phyloP scores from a whole-genome alignment of 2,797 vertebrate genomes.

The Gobio occitaniae region DNA sequence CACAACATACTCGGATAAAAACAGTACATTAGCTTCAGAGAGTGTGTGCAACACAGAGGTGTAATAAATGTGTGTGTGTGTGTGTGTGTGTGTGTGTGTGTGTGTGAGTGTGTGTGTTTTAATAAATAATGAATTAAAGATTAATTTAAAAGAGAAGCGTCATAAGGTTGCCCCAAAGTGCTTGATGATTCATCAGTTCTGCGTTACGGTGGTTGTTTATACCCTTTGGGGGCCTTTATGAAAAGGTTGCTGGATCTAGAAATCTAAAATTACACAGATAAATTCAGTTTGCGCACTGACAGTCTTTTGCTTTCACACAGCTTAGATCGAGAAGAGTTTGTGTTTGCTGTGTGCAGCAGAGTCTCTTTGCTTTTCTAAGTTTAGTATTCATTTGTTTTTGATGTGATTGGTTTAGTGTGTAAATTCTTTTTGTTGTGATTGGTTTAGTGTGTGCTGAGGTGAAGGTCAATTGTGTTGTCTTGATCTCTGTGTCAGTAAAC shows the following conservation, averaged over 20 bases:
- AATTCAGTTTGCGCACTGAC: slow-evolving; percentile 33
- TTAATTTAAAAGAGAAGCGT: slow-evolving; percentile 24
- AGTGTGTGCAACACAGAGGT: not conserved
- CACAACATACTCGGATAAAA: slow-evolving; percentile 22
- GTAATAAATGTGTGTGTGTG: not conserved
- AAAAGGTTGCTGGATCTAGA: slow-evolving; percentile 23
- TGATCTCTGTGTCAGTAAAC: slow-evolving; percentile 64
- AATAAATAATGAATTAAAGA: slow-evolving; percentile 33
- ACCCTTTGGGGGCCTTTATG: slow-evolving; percentile 37
- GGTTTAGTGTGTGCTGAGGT: slow-evolving; percentile 60
- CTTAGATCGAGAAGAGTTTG: slow-evolving; percentile 13
- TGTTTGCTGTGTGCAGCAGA: slow-evolving; percentile 6
- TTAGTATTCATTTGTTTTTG: slow-evolving; percentile 42
- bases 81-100: not conserved
- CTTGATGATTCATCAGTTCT: slow-evolving; percentile 40
- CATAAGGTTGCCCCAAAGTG: slow-evolving; percentile 20
- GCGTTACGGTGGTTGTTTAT: slow-evolving; percentile 28
- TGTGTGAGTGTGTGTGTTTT: not conserved
- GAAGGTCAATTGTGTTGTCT: slow-evolving; percentile 62
- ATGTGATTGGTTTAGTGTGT: slow-evolving; percentile 53
- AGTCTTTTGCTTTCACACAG: slow-evolving; percentile 4
- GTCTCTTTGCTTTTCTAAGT: slow-evolving; percentile 26
- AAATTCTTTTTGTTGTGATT: slow-evolving; percentile 60
- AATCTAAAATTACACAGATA: slow-evolving; percentile 43
- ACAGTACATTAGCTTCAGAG: slow-evolving; percentile 1